A percentile compares a stretch with the other conserved stretches of the same genome.
Conservation (phyloP, 2,888 invertebrate species). For the Clistopyga incitator region DNA sequence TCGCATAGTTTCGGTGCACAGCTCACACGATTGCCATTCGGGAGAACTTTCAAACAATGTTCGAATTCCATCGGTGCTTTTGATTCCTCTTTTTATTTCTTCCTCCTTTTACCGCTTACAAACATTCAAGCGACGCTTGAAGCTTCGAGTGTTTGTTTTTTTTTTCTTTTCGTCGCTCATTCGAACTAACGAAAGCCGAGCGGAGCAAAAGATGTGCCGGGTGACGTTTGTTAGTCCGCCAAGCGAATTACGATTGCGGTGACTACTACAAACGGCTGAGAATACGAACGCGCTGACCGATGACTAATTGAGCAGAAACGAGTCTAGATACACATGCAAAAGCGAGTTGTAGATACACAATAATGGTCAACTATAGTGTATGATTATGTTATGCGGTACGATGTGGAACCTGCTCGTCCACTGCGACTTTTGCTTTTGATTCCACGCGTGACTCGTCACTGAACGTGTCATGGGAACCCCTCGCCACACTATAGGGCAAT, state of each 20-base stretch:
- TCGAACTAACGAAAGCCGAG: slow-evolving; percentile 50
- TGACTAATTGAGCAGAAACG: slow-evolving; percentile 73
- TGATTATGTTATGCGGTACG: slow-evolving; percentile 29
- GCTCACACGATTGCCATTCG: slow-evolving; percentile 61
- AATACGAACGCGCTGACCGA: slow-evolving; percentile 27
- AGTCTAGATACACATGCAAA: neutral
- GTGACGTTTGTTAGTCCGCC: slow-evolving; percentile 76
- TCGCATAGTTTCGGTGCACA: slow-evolving; percentile 65
- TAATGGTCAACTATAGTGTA: slow-evolving; percentile 30
- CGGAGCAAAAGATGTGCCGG: slow-evolving; percentile 40
- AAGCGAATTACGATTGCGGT: slow-evolving; percentile 77
- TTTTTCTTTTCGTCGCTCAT: slow-evolving; percentile 49
- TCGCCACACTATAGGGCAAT: neutral
- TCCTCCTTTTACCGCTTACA: slow-evolving; percentile 73
- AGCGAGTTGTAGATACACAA: neutral
- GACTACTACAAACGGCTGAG: slow-evolving; percentile 46
- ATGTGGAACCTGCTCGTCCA: slow-evolving; percentile 8
- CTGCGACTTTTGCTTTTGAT: neutral
- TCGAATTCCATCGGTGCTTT: slow-evolving; percentile 75
- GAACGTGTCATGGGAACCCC: slow-evolving; percentile 5
- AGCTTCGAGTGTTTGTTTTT: slow-evolving; percentile 66
- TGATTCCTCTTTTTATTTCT: slow-evolving; percentile 3
- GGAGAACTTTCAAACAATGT: slow-evolving; percentile 78
- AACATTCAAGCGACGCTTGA: slow-evolving; percentile 68
- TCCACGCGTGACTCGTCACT: slow-evolving; percentile 29